Conservation (phyloP, 2,888 invertebrate genomes). For the Acrobasis repandana region DNA sequence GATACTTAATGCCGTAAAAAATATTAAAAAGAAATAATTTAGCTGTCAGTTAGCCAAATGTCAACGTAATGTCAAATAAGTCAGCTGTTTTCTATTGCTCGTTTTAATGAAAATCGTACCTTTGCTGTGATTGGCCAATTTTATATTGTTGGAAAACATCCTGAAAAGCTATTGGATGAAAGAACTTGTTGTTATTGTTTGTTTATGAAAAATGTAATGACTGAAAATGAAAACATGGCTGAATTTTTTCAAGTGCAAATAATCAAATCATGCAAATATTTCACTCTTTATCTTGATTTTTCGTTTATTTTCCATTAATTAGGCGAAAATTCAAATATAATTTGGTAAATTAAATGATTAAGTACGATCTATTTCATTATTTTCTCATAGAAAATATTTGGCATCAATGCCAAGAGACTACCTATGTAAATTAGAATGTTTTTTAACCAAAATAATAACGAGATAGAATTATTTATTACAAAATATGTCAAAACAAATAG, state of each 20-base stretch:
- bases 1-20: too few relatives aligned
- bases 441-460: background rate
- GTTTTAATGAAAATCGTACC: too few relatives aligned
- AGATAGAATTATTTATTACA: background rate
- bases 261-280: too few relatives aligned
- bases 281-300: slow-evolving; percentile 15
- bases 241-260: background rate
- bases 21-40: too few relatives aligned
- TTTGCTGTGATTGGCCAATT: too few relatives aligned
- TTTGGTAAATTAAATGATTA: background rate
- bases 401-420: background rate
- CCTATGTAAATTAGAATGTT: slow-evolving; percentile 1
- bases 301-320: background rate
- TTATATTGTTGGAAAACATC: too few relatives aligned
- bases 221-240: background rate
- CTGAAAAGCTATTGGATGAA: background rate
- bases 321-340: background rate
- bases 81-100: too few relatives aligned
- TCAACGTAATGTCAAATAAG: too few relatives aligned
- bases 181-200: background rate
- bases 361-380: background rate
- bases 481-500: slow-evolving; percentile 22
- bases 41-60: too few relatives aligned
- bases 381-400: background rate
- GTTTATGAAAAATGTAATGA: background rate